Conservation (phyloP, 2,888 invertebrate genomes). For the Caenorhabditis japonica region DNA sequence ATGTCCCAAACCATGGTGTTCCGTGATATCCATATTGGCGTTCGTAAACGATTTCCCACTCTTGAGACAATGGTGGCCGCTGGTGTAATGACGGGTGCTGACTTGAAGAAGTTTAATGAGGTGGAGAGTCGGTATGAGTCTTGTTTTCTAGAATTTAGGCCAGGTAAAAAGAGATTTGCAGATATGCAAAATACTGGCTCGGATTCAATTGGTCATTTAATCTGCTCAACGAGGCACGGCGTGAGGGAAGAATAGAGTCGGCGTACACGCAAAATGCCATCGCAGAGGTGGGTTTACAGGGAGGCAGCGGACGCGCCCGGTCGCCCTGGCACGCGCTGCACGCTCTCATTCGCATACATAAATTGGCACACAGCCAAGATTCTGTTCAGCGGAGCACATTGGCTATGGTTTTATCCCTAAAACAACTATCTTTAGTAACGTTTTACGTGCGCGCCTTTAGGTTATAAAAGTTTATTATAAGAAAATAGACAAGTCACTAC, state of each 20-base stretch:
- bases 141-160: neutral
- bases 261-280: constrained; percentile 54
- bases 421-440: no score
- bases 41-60: constrained; percentile 61
- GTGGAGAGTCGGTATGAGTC: constrained; percentile 30
- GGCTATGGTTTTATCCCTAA: no score
- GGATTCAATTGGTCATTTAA: constrained; percentile 71
- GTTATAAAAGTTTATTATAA: no score
- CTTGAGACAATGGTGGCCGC: constrained; percentile 59
- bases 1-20: constrained; percentile 65
- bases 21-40: constrained; percentile 63
- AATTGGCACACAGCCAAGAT: no score
- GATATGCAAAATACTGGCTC: constrained; percentile 72
- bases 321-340: constrained; percentile 14
- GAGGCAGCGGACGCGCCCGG: neutral
- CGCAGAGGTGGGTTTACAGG: constrained; percentile 48
- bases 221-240: constrained; percentile 59
- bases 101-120: constrained; percentile 47
- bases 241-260: constrained; percentile 55
- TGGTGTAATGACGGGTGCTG: constrained; percentile 49
- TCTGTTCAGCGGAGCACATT: no score
- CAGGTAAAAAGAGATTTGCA: neutral
- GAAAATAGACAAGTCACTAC: no score
- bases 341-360: no score
- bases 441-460: no score